Evolutionary conservation across 2,888 invertebrate species (phyloP), one percentile per base, ranked within the genome.

Genomic region (Xylophagus ater): DNA sequence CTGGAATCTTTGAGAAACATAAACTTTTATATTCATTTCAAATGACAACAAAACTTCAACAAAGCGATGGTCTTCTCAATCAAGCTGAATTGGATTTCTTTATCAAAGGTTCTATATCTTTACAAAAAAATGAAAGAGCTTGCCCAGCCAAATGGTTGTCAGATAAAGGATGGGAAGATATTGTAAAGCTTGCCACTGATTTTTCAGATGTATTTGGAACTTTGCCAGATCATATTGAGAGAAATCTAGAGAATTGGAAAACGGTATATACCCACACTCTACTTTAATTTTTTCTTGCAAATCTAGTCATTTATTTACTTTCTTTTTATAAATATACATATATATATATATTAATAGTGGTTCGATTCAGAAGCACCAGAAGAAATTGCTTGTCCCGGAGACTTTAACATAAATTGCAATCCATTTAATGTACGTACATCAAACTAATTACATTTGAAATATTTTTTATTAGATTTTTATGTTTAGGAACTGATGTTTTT

Each of bases 21-120:
- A 92, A 93, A 59, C 66, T 93, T 21, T 67, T 93, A 15, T 92
- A 78, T 60, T 90, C 92, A 0, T 87, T 93, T 61, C 88, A 89
- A 76, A 89, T 93, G 68, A 78, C 86, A 43, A 76, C 81, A 12
- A 86, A 84, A 57, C 60, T 93, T 47, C 78, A 89, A 51, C 78
- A 82, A 58, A 81, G 79, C 50, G 70, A 74, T 6, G 72, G 65
- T 0, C 55, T 66, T 15, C 63, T 92, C 2, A 61, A 58, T 1
- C 87, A 85, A 53, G 56, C 64, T 5, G 79, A 92, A 56, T 59
- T 93, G 18, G 87, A 90, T 57, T 93, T 93, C 67, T 92, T 93
- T 58, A 85, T 90, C 49, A 92, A 90, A 54, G 89, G 86, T 29
- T 81, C 79, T 48, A 76, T 88, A 1, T 71, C 79, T 0, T 62